Conservation (phyloP, 2,888 invertebrate species). For the Acrocera orbiculus region DNA sequence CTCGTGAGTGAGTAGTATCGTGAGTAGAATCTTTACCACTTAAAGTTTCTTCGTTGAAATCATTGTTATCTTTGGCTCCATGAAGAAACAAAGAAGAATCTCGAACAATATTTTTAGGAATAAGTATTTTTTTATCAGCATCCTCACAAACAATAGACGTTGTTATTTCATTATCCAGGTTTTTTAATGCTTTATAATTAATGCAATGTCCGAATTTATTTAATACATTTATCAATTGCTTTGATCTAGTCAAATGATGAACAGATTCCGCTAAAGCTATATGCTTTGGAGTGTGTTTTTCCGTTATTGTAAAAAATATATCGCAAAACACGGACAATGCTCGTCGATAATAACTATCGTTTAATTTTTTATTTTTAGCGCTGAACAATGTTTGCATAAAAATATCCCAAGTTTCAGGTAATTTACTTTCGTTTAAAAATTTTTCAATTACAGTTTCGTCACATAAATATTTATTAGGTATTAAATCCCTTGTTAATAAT, state of each 20-base stretch:
- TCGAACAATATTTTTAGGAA: conserved; percentile 4
- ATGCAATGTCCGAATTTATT: conserved; percentile 3
- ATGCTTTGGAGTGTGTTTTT: conserved; percentile 3
- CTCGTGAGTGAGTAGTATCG: no score
- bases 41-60: conserved; percentile 3
- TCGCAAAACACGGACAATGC: no score
- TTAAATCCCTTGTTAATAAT: neutral
- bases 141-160: neutral
- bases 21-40: conserved; percentile 2
- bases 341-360: no score
- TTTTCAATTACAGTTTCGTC: no score
- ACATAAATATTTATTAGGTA: neutral
- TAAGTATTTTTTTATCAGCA: neutral
- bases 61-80: conserved; percentile 3
- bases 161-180: neutral
- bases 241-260: conserved; percentile 2
- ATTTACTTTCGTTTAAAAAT: neutral
- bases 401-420: conserved; percentile 1
- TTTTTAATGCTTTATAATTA: conserved; percentile 1
- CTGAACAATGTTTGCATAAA: conserved; percentile 1
- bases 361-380: no score
- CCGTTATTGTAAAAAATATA: neutral
- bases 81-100: conserved; percentile 1
- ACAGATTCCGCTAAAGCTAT: conserved; percentile 3
- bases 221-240: neutral